A percentile compares a stretch with the other conserved stretches of the same genome.
phyloP scores from a whole-genome alignment of 2,888 invertebrate genomes.

The Graphium colonna region DNA sequence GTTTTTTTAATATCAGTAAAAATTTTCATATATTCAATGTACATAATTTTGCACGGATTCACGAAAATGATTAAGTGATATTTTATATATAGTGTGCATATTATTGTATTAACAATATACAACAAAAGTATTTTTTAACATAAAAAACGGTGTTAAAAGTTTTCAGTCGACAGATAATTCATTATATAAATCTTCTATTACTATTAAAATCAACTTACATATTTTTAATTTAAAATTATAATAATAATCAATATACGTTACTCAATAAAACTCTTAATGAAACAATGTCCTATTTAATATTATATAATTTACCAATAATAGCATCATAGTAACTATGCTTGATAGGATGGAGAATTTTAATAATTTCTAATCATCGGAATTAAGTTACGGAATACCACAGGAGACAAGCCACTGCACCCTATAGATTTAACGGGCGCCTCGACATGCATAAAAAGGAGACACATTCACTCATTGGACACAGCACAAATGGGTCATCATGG shows the following conservation, averaged over 20 bases:
- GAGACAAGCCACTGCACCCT: constrained; percentile 64
- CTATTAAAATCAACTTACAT: too few relatives aligned
- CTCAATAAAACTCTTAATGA: neutral
- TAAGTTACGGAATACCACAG: constrained; percentile 55
- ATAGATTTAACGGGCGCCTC: constrained; percentile 50
- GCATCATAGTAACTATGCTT: constrained; percentile 42
- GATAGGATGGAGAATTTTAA: neutral
- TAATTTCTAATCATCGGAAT: constrained; percentile 52
- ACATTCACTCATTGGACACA: constrained; percentile 53
- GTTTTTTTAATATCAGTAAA: too few relatives aligned
- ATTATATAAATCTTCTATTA: too few relatives aligned
- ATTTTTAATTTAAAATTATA: too few relatives aligned
- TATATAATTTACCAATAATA: constrained; percentile 35
- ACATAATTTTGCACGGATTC: too few relatives aligned
- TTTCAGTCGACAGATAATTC: too few relatives aligned
- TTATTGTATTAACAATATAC: too few relatives aligned
- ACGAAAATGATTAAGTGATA: too few relatives aligned
- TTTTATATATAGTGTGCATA: too few relatives aligned
- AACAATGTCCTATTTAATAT: neutral
- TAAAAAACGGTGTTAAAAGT: too few relatives aligned
- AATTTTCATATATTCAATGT: too few relatives aligned
- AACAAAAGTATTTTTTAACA: too few relatives aligned
- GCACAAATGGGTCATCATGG: constrained; percentile 36
- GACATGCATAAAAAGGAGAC: constrained; percentile 49
- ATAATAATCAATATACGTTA: neutral